These are phyloP conservation scores for Calidris pugnax DNA, from an alignment of 2,113 vertebrate genomes.

Conservation along the genomic window DNA sequence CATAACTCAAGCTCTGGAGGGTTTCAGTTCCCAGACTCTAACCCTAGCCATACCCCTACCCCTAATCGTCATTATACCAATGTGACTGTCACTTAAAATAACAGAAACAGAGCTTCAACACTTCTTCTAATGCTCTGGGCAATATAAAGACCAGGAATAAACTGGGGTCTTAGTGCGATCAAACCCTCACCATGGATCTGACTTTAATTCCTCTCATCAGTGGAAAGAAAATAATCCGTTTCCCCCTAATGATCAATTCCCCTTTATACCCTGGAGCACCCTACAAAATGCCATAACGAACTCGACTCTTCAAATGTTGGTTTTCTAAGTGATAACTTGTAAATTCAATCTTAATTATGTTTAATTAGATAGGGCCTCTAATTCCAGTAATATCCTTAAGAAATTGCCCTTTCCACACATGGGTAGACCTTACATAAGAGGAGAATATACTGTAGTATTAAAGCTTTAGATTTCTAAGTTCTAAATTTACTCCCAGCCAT, in stretches of 20 bases:
- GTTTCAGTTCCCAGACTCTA: background rate
- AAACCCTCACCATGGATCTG: background rate
- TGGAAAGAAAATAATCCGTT: background rate
- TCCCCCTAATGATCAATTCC: background rate
- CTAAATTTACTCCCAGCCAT: background rate
- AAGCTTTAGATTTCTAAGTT: background rate
- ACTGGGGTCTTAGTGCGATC: background rate
- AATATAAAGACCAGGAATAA: background rate
- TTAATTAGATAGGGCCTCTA: background rate
- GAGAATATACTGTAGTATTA: background rate
- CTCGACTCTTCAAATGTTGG: accelerated
- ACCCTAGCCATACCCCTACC: background rate
- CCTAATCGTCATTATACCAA: background rate
- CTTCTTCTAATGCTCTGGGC: background rate
- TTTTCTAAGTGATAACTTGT: background rate
- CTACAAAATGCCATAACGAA: background rate
- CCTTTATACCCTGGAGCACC: background rate
- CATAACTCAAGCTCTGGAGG: background rate
- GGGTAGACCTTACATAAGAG: background rate
- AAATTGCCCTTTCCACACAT: background rate
- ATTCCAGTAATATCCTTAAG: background rate
- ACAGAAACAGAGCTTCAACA: background rate
- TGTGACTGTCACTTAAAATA: background rate
- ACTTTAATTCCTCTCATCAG: background rate
- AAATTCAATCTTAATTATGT: background rate